Percentiles rank a stretch among this genome's conserved stretches.
Evolutionary conservation across 1,140 invertebrate genomes (phyloP).

Genomic region (Pogonomyrmex barbatus): DNA sequence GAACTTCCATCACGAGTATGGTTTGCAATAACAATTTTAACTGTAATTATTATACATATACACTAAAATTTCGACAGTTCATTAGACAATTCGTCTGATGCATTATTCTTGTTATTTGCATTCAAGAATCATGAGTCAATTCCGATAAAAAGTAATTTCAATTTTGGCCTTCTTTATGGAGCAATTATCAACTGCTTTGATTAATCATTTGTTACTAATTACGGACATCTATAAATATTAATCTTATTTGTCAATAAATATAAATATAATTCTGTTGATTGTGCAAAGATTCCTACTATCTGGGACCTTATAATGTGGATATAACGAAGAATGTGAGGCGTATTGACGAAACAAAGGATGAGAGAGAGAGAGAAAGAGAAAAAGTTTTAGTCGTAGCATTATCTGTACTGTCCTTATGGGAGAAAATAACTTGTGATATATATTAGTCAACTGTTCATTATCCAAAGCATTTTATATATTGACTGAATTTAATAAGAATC

Average conservation of each 20-base stretch:
- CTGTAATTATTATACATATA: slow-evolving; percentile 20
- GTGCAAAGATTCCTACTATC: slow-evolving; percentile 29
- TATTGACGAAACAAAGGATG: slow-evolving; percentile 37
- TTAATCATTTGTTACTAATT: neutral
- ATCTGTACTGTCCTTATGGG: slow-evolving; percentile 56
- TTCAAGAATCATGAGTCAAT: neutral
- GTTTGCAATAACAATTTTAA: slow-evolving; percentile 36
- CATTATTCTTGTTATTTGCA: slow-evolving; percentile 11
- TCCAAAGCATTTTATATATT: slow-evolving; percentile 63
- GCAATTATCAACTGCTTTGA: neutral
- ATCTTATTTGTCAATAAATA: slow-evolving; percentile 37
- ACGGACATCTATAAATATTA: slow-evolving; percentile 20
- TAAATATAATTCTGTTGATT: slow-evolving; percentile 37
- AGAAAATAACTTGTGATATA: slow-evolving; percentile 71
- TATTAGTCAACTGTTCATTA: slow-evolving; percentile 63
- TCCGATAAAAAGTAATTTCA: neutral
- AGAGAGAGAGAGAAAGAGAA: neutral
- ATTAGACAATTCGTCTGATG: neutral
- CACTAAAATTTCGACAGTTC: slow-evolving; percentile 27
- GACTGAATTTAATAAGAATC: slow-evolving; percentile 62
- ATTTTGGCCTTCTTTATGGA: neutral
- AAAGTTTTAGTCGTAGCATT: slow-evolving; percentile 62
- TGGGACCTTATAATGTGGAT: slow-evolving; percentile 55
- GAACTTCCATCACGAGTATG: slow-evolving; percentile 16
- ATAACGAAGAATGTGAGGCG: slow-evolving; percentile 45